Conservation (phyloP, 2,797 vertebrate species). For the Pampus argenteus region DNA sequence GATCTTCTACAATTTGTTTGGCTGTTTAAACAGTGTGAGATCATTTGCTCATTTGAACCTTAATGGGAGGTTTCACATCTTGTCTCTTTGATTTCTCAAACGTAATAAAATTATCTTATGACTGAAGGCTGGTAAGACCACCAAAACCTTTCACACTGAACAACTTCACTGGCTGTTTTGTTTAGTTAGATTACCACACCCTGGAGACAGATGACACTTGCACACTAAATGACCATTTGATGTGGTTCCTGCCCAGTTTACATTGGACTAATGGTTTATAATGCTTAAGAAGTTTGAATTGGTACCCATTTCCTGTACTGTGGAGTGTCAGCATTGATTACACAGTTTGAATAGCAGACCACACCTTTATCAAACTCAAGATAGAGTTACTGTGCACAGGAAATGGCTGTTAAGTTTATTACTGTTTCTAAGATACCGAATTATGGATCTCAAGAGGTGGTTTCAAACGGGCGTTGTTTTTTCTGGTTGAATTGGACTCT, state of each 20-base stretch:
- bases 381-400: not conserved
- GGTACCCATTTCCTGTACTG: not conserved
- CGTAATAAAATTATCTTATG: slow-evolving; percentile 31
- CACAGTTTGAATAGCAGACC: slow-evolving; percentile 26
- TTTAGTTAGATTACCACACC: slow-evolving; percentile 7
- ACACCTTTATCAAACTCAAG: slow-evolving; percentile 38
- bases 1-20: slow-evolving; percentile 37
- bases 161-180: not conserved
- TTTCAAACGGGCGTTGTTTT: not conserved
- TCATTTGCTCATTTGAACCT: slow-evolving; percentile 59
- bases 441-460: not conserved
- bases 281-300: slow-evolving; percentile 42
- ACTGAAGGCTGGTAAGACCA: slow-evolving; percentile 42
- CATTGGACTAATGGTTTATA: slow-evolving; percentile 8
- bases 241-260: slow-evolving; percentile 12
- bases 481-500: too few species aligned
- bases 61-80: slow-evolving; percentile 46
- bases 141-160: slow-evolving; percentile 15
- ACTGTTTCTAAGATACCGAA: not conserved
- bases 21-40: slow-evolving; percentile 51
- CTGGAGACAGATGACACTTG: not conserved
- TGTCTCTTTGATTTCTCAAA: slow-evolving; percentile 47
- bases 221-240: slow-evolving; percentile 1
- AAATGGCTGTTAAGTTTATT: not conserved
- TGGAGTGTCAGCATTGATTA: slow-evolving; percentile 27